phyloP scores from a whole-genome alignment of 2,888 invertebrate genomes.

The Ischnus inquisitorius region DNA sequence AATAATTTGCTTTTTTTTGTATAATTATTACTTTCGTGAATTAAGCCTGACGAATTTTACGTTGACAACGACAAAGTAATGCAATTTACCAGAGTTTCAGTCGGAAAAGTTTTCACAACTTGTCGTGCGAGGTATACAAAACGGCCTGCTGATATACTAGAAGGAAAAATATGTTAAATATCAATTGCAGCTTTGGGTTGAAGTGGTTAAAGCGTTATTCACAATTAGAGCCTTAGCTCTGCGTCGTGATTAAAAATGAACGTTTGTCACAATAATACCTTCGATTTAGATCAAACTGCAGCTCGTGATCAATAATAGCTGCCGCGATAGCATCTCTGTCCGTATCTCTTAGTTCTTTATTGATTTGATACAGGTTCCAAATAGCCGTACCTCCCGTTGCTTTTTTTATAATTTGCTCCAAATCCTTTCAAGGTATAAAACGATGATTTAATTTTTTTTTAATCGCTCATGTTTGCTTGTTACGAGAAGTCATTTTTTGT shows the following conservation, averaged over 20 bases:
- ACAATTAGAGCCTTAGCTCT: too few species aligned
- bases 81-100: constrained; percentile 7
- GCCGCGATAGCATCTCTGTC: constrained; percentile 11
- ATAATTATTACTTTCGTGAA: too few species aligned
- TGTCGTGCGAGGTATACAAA: neutral
- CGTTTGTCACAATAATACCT: too few species aligned
- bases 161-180: neutral
- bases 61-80: too few species aligned
- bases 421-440: neutral
- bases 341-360: neutral
- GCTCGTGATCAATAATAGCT: neutral
- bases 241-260: too few species aligned
- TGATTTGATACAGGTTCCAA: neutral
- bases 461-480: too few species aligned
- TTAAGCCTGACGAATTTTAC: too few species aligned
- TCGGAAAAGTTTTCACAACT: constrained; percentile 11
- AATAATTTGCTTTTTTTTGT: too few species aligned
- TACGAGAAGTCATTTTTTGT: too few species aligned
- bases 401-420: neutral
- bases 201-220: too few species aligned
- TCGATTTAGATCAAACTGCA: neutral
- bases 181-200: too few species aligned
- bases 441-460: too few species aligned
- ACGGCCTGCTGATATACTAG: constrained; percentile 5
- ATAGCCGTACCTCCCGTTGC: neutral